These are phyloP conservation scores for Semibalanus balanoides DNA, from an alignment of 1,140 invertebrate genomes.

Conservation along the genomic window DNA sequence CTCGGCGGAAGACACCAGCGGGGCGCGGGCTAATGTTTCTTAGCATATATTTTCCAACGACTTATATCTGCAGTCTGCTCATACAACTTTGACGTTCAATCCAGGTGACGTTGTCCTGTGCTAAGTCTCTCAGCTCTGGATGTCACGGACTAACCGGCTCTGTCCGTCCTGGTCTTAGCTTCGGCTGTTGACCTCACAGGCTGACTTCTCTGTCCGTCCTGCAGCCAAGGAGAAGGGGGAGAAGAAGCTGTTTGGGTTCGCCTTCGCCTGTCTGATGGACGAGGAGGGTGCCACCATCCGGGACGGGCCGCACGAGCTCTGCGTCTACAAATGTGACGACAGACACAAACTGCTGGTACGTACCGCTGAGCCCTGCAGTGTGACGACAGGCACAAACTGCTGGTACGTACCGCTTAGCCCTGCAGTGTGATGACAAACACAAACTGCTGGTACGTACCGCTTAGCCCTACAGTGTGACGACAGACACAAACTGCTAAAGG, in stretches of 20 bases:
- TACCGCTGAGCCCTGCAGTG: conserved; percentile 65
- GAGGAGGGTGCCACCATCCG: conserved; percentile 66
- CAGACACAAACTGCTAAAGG: conserved; percentile 47
- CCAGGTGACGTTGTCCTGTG: too few species aligned
- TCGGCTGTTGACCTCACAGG: too few species aligned
- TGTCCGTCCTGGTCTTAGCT: too few species aligned
- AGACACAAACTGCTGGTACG: conserved; percentile 41
- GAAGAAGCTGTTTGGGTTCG: conserved; percentile 82
- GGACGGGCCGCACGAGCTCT: conserved; percentile 73
- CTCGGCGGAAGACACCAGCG: too few species aligned
- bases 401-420: conserved; percentile 40
- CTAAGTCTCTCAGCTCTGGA: too few species aligned
- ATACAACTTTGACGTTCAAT: too few species aligned
- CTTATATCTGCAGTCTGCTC: too few species aligned
- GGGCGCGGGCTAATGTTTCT: too few species aligned
- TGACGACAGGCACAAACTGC: conserved; percentile 59
- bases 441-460: conserved; percentile 39
- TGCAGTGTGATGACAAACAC: conserved; percentile 68
- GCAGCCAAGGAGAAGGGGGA: conserved; percentile 73
- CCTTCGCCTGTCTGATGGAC: conserved; percentile 79
- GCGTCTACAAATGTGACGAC: conserved; percentile 86
- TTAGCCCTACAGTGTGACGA: conserved; percentile 83
- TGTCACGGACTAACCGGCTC: too few species aligned
- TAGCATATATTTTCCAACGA: too few species aligned
- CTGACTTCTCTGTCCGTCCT: too few species aligned